Evolutionary conservation across 2,797 vertebrate genomes (phyloP).

Genomic region (Strix occidentalis): DNA sequence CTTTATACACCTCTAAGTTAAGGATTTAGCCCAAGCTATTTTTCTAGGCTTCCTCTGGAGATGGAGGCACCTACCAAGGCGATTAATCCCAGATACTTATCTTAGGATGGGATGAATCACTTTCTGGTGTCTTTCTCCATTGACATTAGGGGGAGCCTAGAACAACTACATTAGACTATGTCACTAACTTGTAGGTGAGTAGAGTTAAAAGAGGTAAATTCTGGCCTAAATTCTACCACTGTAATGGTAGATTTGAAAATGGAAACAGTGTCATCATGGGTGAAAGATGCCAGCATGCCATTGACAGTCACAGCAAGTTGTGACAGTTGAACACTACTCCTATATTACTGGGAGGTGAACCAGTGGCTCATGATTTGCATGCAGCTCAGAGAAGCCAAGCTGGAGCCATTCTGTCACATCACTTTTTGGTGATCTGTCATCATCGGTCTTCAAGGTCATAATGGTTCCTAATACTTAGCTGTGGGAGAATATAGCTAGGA

Average conservation of each 20-base stretch:
- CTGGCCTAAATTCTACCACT: neutral
- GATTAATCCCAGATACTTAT: neutral
- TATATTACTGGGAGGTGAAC: rapidly evolving
- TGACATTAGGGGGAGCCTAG: neutral
- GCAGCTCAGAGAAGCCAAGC: neutral
- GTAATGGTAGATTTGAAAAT: neutral
- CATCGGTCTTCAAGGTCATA: neutral
- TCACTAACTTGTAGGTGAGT: neutral
- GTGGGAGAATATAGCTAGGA: neutral
- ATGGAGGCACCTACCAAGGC: neutral
- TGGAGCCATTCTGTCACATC: neutral
- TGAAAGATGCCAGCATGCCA: neutral
- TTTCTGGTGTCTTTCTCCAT: neutral
- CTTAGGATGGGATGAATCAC: neutral
- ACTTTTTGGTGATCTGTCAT: neutral
- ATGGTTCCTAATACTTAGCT: neutral
- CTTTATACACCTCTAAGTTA: neutral
- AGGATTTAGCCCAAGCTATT: neutral
- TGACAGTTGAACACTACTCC: neutral
- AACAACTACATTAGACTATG: neutral
- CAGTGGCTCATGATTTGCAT: neutral
- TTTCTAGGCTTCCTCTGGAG: neutral
- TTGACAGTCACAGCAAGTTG: neutral
- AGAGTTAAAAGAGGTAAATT: neutral
- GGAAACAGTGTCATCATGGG: neutral